Percentiles rank a stretch among this genome's conserved stretches.
Evolutionary conservation across 2,888 invertebrate species (phyloP).

Genomic region (Vandiemenella viatica): DNA sequence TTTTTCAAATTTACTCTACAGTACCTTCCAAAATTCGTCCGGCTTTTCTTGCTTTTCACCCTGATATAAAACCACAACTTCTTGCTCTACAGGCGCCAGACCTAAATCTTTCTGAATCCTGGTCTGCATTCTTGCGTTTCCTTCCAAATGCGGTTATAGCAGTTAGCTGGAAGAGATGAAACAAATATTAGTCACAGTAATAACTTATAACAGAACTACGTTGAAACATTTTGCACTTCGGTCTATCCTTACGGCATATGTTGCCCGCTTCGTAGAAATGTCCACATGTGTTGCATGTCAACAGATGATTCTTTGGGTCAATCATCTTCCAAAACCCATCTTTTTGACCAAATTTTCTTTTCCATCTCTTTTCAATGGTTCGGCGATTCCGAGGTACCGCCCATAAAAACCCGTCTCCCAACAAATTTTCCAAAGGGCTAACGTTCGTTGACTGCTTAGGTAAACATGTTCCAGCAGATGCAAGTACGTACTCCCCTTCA

Average conservation of each 20-base stretch:
- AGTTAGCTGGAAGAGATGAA: constrained; percentile 54
- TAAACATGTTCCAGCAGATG: no score
- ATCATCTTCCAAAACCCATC: constrained; percentile 53
- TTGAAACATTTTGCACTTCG: constrained; percentile 27
- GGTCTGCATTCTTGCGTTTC: constrained; percentile 72
- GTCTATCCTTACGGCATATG: constrained; percentile 61
- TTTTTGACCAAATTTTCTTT: constrained; percentile 54
- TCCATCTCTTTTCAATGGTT: constrained; percentile 55
- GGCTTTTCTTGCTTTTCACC: constrained; percentile 52
- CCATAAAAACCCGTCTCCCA: constrained; percentile 51
- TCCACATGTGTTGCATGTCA: constrained; percentile 69
- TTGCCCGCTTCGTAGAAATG: constrained; percentile 62
- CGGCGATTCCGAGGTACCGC: constrained; percentile 69
- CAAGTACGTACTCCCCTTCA: no score
- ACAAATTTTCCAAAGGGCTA: constrained; percentile 5
- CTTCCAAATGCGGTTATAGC: constrained; percentile 63
- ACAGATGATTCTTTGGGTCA: constrained; percentile 54
- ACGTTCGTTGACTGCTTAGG: no score
- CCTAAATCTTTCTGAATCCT: constrained; percentile 55
- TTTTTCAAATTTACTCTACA: no score
- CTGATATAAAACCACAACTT: constrained; percentile 73
- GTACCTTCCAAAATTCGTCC: constrained; percentile 29
- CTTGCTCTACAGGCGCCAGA: constrained; percentile 60
- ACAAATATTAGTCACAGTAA: constrained; percentile 17
- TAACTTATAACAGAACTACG: constrained; percentile 2